These are phyloP conservation scores for Cranoglanis bouderius DNA, from an alignment of 2,113 vertebrate genomes.

Conservation along the genomic window DNA sequence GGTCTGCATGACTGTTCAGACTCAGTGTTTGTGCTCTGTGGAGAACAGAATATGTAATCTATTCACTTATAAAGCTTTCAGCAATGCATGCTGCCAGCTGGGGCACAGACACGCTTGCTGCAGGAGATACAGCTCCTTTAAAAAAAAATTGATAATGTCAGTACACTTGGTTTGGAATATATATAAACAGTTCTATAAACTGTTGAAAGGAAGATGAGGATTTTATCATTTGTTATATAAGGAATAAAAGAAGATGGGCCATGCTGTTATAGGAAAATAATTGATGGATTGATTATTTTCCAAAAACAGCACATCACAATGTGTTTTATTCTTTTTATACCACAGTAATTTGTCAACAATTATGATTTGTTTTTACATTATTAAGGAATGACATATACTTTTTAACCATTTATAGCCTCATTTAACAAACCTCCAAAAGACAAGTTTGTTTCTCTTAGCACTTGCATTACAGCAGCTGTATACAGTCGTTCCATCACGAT, in stretches of 20 bases:
- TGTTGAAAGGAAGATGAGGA: background rate
- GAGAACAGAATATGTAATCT: constrained; percentile 11
- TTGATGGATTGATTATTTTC: background rate
- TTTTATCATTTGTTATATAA: background rate
- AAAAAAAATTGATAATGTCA: constrained; percentile 30
- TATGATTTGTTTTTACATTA: background rate
- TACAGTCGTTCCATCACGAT: background rate
- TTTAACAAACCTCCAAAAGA: background rate
- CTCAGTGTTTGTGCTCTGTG: constrained; percentile 6
- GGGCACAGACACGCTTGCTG: constrained; percentile 10
- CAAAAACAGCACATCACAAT: background rate
- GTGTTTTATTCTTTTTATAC: background rate
- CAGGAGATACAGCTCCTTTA: constrained; percentile 15
- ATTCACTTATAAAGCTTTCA: constrained; percentile 18
- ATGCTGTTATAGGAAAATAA: background rate
- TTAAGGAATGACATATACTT: background rate
- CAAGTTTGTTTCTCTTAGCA: background rate
- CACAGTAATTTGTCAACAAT: background rate
- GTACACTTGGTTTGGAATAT: constrained; percentile 4
- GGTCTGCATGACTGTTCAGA: constrained; percentile 31
- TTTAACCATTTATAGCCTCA: background rate
- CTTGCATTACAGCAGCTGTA: background rate
- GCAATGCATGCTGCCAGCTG: constrained; percentile 5
- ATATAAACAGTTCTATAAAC: background rate
- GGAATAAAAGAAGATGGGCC: background rate